Base-by-base conservation (phyloP, 1,140 invertebrate species). In the Drosophila truncata region DNA sequence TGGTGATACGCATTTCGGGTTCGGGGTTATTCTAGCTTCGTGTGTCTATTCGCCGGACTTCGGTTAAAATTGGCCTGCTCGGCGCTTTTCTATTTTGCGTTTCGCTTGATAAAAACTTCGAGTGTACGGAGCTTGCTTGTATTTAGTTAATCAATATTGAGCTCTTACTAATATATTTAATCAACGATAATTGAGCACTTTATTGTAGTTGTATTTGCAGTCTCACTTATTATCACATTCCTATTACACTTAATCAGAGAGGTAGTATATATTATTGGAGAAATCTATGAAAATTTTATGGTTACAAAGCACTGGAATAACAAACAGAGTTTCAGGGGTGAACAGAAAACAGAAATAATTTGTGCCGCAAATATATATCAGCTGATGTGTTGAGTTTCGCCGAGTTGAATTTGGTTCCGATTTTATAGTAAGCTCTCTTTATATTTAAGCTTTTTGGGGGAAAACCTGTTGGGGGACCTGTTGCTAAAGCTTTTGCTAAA, bases 401-500 rank as follows among this genome's bases (percentile, higher is more conserved):
- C 18, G 66, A 37, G 52, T 69, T 59, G 67, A 58, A 27, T 47
- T 57, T 49, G 41, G 33, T 35, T 46, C 49, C 13, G 13, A 27
- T 27, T 31, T 67, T 9, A 16, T 4, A 41, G 20, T 6, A 37
- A 69, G 66, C 66, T 69, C 18, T 59, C 10, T 20, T 14, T 31
- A 2, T 23, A 6, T 16, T 10, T 14, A 20, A 71, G 67, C 67
- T 71, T 71, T 66, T 72, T 47, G 18, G 13, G 31, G 41, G 52
- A 41, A 39, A 70, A 76, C 73, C 73, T 76, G 70, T 76, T 76
- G 52, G 66, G 65, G 63, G 67, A 76, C 73, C 73, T 76, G 73
- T 76, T 76, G 73, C 73, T 35, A 14, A 41, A 70, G 69, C 69
- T 72, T 42, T 72, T 20, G 42, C 14, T 2, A 11, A 16, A 33